These are phyloP conservation scores for Eurosta solidaginis DNA, from an alignment of 1,140 invertebrate species.

Conservation along the genomic window DNA sequence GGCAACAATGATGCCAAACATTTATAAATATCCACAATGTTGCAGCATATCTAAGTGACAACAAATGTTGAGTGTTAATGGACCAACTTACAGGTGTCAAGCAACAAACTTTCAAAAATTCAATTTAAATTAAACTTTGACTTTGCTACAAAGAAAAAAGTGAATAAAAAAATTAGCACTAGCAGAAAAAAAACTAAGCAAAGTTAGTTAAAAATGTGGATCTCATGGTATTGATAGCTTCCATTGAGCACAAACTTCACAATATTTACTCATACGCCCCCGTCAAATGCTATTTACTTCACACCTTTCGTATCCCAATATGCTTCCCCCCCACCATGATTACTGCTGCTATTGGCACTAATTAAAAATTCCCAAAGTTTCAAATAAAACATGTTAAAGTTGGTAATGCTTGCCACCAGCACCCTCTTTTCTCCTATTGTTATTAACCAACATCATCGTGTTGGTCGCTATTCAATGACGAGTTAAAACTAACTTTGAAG, in stretches of 20 bases:
- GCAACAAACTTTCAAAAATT: constrained; percentile 12
- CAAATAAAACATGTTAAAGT: constrained; percentile 4
- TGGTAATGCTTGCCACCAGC: neutral
- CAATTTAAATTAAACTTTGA: constrained; percentile 15
- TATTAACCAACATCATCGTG: neutral
- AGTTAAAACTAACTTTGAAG: neutral
- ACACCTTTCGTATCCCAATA: neutral
- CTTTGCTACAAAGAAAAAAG: neutral
- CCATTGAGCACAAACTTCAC: neutral
- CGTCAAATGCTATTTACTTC: constrained; percentile 44
- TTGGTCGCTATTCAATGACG: neutral
- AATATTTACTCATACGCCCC: constrained; percentile 36
- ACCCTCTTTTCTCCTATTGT: neutral
- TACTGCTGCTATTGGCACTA: constrained; percentile 51
- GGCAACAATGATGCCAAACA: neutral
- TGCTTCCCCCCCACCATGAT: neutral
- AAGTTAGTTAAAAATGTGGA: neutral
- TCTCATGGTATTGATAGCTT: neutral
- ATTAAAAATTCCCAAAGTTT: constrained; percentile 56
- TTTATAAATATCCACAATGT: neutral
- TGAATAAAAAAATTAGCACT: neutral
- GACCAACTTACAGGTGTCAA: constrained; percentile 29
- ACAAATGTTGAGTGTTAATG: neutral
- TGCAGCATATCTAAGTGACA: neutral
- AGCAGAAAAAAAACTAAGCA: neutral